Evolutionary conservation across 2,797 vertebrate species (phyloP).

Genomic region (Hoplostethus mediterraneus): DNA sequence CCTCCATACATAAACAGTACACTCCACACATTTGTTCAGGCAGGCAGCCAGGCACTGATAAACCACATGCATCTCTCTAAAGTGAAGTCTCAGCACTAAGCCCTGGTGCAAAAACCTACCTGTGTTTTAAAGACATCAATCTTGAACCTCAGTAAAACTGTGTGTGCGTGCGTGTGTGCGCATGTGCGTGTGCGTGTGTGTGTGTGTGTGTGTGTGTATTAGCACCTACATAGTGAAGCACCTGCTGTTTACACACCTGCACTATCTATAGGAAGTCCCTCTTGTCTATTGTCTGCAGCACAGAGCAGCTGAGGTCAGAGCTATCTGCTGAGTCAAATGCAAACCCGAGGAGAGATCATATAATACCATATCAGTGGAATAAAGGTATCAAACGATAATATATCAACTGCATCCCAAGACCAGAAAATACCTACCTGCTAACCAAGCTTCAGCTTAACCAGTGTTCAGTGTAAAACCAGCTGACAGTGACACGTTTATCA

Average conservation of each 20-base stretch:
- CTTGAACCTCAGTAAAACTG: slow-evolving; percentile 45
- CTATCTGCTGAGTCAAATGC: slow-evolving; percentile 69
- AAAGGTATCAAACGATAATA: slow-evolving; percentile 40
- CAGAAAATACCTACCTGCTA: slow-evolving; percentile 8
- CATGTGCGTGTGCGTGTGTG: background rate
- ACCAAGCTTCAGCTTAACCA: background rate
- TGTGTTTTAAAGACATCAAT: slow-evolving; percentile 77
- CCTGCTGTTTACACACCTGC: slow-evolving; percentile 78
- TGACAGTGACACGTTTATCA: background rate
- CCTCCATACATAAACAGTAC: slow-evolving; percentile 44
- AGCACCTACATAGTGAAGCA: slow-evolving; percentile 40
- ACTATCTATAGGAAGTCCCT: slow-evolving; percentile 67
- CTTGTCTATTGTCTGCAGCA: slow-evolving; percentile 50
- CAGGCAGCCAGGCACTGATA: slow-evolving; percentile 62
- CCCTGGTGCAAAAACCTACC: slow-evolving; percentile 67
- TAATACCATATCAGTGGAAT: slow-evolving; percentile 47
- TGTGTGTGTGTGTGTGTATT: too few relatives aligned
- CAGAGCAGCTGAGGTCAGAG: slow-evolving; percentile 68
- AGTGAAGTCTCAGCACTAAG: slow-evolving; percentile 84
- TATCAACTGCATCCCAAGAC: slow-evolving; percentile 24
- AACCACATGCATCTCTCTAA: slow-evolving; percentile 70
- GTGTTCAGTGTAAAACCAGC: slow-evolving; percentile 1
- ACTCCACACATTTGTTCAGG: slow-evolving; percentile 52
- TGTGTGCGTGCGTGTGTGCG: slow-evolving; percentile 40
- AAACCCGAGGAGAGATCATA: slow-evolving; percentile 47